Conservation (phyloP, 2,797 vertebrate genomes). For the Numenius phaeopus region DNA sequence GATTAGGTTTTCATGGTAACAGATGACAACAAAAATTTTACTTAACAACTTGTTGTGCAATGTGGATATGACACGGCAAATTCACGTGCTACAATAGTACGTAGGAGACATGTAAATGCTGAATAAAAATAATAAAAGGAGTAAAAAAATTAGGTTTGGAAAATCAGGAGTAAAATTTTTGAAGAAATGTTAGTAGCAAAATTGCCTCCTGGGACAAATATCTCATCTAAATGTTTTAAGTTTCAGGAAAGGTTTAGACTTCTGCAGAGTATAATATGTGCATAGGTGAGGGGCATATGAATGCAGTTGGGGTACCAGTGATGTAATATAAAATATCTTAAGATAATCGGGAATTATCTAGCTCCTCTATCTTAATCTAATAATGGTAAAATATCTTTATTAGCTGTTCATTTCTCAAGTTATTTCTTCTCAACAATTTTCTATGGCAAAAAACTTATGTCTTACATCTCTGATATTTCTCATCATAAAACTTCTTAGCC, state of each 20-base stretch:
- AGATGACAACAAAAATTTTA: background rate
- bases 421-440: background rate
- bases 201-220: background rate
- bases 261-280: background rate
- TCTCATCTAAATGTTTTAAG: background rate
- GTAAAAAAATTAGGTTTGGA: background rate
- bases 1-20: background rate
- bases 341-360: background rate
- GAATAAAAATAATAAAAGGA: background rate
- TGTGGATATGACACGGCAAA: background rate
- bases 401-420: background rate
- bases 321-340: background rate
- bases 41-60: background rate
- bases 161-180: background rate
- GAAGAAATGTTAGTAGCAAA: background rate
- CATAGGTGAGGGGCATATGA: background rate
- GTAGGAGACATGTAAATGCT: background rate
- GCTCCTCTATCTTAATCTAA: background rate
- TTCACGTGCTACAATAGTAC: background rate
- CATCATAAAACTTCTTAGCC: background rate
- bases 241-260: background rate
- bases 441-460: accelerated
- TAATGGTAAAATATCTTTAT: background rate
- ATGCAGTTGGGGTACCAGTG: background rate
- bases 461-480: background rate